Evolutionary conservation across 2,113 vertebrate genomes (phyloP).

Genomic region (Meleagris gallopavo): DNA sequence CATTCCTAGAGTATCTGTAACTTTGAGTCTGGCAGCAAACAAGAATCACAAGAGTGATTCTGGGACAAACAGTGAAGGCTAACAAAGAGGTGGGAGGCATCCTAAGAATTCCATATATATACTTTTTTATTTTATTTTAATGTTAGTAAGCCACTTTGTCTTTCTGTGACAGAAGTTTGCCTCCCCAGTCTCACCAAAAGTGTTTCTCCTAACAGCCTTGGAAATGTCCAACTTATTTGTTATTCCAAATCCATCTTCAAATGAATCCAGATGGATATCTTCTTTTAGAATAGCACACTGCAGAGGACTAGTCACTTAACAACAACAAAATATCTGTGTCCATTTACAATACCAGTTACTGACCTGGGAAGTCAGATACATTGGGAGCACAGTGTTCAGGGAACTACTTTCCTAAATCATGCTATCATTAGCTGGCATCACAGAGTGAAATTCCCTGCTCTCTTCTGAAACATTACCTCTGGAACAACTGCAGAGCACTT

Average conservation of each 20-base stretch:
- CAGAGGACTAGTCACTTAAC: constrained; percentile 1
- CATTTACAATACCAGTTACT: constrained; percentile 34
- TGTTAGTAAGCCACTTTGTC: neutral
- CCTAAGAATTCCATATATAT: neutral
- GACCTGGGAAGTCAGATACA: neutral
- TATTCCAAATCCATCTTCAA: constrained; percentile 12
- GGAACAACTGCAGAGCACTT: neutral
- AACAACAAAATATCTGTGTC: neutral
- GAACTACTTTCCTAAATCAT: neutral
- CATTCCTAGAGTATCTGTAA: neutral
- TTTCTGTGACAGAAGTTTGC: neutral
- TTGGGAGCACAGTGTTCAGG: neutral
- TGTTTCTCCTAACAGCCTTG: neutral
- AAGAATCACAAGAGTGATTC: neutral
- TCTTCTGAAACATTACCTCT: neutral
- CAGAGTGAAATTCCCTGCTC: neutral
- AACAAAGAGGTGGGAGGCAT: neutral
- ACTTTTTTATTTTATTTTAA: neutral
- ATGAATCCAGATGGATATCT: neutral
- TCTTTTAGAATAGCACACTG: neutral
- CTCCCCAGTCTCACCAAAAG: neutral
- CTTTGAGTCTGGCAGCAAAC: neutral
- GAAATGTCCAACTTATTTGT: neutral
- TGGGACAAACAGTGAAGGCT: neutral
- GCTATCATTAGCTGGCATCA: neutral